A percentile compares a stretch with the other conserved stretches of the same genome.
Evolutionary conservation across 2,113 vertebrate genomes (phyloP).

Genomic region (Cyprinodon variegatus): DNA sequence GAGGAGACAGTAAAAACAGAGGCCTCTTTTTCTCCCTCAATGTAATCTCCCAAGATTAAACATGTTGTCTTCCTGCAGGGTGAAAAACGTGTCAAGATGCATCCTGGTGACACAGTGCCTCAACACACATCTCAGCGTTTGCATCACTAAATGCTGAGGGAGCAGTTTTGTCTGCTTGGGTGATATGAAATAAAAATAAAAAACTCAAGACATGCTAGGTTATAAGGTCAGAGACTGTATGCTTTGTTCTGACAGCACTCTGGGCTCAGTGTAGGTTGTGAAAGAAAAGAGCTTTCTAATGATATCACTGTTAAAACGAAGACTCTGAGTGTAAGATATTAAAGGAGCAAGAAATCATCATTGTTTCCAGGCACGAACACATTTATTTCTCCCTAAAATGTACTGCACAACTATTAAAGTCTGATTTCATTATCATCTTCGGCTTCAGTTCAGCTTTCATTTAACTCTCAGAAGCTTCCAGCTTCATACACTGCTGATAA

Average conservation of each 20-base stretch:
- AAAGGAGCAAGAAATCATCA: conserved; percentile 26
- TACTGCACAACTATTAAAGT: conserved; percentile 13
- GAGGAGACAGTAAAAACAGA: conserved; percentile 40
- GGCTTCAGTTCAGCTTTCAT: conserved; percentile 26
- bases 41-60: conserved; percentile 74
- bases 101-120: conserved; percentile 50
- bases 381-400: background rate
- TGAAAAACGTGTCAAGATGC: conserved; percentile 53
- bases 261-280: conserved; percentile 25
- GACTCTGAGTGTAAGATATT: conserved; percentile 35
- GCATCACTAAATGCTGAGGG: conserved; percentile 57
- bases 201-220: conserved; percentile 24
- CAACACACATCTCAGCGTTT: conserved; percentile 41
- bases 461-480: conserved; percentile 4
- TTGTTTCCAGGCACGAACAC: background rate
- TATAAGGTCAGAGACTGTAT: conserved; percentile 45
- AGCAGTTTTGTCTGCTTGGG: conserved; percentile 23
- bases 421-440: conserved; percentile 40
- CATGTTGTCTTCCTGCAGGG: conserved; percentile 66
- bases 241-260: conserved; percentile 42
- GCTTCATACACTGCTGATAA: conserved; percentile 57
- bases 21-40: conserved; percentile 12
- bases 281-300: conserved; percentile 36
- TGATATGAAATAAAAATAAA: background rate
- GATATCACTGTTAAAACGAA: conserved; percentile 39